Evolutionary conservation across 2,113 vertebrate species (phyloP).

Genomic region (Diphyllodes magnificus): DNA sequence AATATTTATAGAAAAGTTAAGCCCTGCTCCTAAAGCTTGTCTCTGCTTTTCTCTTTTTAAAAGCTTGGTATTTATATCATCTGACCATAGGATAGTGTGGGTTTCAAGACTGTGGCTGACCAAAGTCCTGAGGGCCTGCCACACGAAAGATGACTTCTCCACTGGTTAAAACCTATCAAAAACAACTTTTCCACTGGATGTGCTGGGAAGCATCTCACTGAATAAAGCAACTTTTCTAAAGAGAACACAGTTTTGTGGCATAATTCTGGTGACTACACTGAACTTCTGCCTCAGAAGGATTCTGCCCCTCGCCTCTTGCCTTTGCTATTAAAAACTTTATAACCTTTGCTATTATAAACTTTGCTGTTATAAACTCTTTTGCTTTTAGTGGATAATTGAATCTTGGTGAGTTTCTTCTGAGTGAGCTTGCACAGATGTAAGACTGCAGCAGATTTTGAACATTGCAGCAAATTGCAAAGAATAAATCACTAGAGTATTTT

Average conservation of each 20-base stretch:
- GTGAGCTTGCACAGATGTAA: background rate
- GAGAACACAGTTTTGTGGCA: background rate
- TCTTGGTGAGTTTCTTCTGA: background rate
- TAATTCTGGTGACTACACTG: background rate
- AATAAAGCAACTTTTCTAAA: background rate
- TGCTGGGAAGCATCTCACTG: background rate
- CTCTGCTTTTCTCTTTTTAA: background rate
- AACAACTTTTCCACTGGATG: background rate
- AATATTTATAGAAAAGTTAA: constrained; percentile 20
- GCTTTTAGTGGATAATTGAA: background rate
- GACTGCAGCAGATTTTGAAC: background rate
- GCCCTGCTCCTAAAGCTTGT: background rate
- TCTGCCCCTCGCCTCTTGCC: background rate
- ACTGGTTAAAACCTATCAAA: background rate
- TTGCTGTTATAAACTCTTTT: background rate
- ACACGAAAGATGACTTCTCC: background rate
- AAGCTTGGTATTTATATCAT: constrained; percentile 6
- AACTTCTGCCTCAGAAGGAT: background rate
- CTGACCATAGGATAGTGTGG: background rate
- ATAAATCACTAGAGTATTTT: background rate
- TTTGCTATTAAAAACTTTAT: background rate
- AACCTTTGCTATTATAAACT: background rate
- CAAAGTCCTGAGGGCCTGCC: background rate
- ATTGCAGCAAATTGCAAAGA: background rate
- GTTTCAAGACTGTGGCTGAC: background rate